Conservation (phyloP, 1,140 invertebrate species). For the Brachionus koreanus region DNA sequence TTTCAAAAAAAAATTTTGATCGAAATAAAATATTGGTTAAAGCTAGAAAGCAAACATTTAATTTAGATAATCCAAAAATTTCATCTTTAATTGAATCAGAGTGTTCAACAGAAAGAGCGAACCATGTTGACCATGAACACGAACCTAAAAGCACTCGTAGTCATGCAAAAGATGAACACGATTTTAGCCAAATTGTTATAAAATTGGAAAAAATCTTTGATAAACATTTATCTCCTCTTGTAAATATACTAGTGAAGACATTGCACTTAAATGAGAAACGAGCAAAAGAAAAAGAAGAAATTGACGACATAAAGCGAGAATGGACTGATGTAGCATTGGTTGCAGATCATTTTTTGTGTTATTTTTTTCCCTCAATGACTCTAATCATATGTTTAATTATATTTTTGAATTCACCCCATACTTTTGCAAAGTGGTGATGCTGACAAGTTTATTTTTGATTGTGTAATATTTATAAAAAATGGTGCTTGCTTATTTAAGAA, state of each 20-base stretch:
- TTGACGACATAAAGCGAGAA: conserved; percentile 10
- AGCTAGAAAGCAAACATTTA: background rate
- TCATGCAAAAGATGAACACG: background rate
- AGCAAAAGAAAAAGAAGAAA: conserved; percentile 1
- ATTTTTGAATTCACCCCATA: conserved; percentile 42
- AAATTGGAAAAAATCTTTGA: conserved; percentile 29
- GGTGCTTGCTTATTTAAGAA: background rate
- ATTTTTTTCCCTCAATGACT: conserved; percentile 41
- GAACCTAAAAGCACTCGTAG: background rate
- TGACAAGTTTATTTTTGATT: background rate
- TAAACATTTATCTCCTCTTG: conserved; percentile 20
- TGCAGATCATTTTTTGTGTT: conserved; percentile 32
- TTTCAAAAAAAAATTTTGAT: background rate
- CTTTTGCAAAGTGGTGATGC: conserved; percentile 15
- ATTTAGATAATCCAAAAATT: background rate
- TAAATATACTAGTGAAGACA: background rate
- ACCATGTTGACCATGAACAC: background rate
- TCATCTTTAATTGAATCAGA: background rate
- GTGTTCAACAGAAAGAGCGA: background rate
- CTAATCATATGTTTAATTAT: conserved; percentile 37
- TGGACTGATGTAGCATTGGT: conserved; percentile 26
- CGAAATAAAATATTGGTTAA: background rate
- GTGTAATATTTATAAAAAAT: background rate
- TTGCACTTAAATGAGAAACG: background rate
- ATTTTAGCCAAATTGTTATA: background rate